Evolutionary conservation across 2,888 invertebrate genomes (phyloP).

Genomic region (Ochropleura plecta): DNA sequence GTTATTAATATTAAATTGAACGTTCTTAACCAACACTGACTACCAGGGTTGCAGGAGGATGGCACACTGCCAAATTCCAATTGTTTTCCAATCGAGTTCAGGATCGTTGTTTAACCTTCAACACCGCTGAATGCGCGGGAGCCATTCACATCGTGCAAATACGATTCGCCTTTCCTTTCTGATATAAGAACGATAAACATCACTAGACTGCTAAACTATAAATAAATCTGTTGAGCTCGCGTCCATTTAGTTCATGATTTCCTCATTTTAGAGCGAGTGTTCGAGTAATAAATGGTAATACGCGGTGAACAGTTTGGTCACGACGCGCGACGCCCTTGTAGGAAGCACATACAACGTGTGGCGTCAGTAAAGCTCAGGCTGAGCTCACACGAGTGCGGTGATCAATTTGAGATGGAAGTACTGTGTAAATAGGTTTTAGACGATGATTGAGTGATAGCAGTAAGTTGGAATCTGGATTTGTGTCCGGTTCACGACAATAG

Average conservation of each 20-base stretch:
- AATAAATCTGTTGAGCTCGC: slow-evolving; percentile 17
- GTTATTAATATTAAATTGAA: not conserved
- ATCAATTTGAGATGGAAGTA: not conserved
- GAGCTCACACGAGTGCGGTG: not conserved
- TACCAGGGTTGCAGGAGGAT: not conserved
- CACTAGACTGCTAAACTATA: slow-evolving; percentile 28
- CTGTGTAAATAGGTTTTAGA: not conserved
- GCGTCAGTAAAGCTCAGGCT: slow-evolving; percentile 1
- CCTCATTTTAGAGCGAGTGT: slow-evolving; percentile 36
- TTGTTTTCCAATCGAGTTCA: not conserved
- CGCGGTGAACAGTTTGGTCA: slow-evolving; percentile 6
- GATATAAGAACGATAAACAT: slow-evolving; percentile 28
- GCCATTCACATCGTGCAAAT: slow-evolving; percentile 26
- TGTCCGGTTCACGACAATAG: not conserved
- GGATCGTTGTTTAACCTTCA: slow-evolving; percentile 25
- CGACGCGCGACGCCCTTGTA: slow-evolving; percentile 7
- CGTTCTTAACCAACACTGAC: not conserved
- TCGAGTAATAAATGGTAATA: slow-evolving; percentile 14
- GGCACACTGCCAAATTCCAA: not conserved
- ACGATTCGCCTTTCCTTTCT: slow-evolving; percentile 39
- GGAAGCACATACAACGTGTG: slow-evolving; percentile 4
- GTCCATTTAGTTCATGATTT: slow-evolving; percentile 44
- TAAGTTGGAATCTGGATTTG: not conserved
- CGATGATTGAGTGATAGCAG: not conserved
- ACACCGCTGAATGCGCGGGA: not conserved